These are phyloP conservation scores for Ditula angustiorana DNA, from an alignment of 2,888 invertebrate species.

Conservation along the genomic window DNA sequence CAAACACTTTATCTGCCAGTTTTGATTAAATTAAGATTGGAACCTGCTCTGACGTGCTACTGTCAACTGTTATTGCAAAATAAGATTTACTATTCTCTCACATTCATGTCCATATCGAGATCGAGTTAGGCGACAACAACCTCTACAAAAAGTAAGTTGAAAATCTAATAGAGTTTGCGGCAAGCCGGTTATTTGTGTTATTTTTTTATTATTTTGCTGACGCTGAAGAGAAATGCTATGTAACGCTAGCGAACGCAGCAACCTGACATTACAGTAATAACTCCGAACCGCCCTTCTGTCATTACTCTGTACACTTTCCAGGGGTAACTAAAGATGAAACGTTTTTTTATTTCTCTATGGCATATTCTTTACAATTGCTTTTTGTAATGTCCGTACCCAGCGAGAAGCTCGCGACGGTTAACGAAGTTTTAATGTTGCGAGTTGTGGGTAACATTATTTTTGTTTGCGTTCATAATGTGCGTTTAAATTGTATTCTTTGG, in stretches of 20 bases:
- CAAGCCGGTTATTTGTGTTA: constrained; percentile 79
- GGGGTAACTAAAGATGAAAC: constrained; percentile 67
- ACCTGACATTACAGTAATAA: constrained; percentile 83
- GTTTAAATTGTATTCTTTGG: constrained; percentile 31
- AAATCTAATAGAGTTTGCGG: constrained; percentile 84
- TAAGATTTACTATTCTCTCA: constrained; percentile 79
- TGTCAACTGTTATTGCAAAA: constrained; percentile 69
- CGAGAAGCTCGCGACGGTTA: constrained; percentile 43
- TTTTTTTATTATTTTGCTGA: constrained; percentile 73
- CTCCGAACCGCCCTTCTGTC: constrained; percentile 78
- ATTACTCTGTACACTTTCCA: constrained; percentile 79
- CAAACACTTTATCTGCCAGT: constrained; percentile 12
- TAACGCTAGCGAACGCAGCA: constrained; percentile 78
- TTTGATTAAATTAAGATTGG: constrained; percentile 59
- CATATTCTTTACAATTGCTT: constrained; percentile 65
- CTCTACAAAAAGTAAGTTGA: constrained; percentile 80
- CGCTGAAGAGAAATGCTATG: constrained; percentile 75
- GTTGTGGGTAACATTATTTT: constrained; percentile 39
- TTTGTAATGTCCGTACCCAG: constrained; percentile 47
- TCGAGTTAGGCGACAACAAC: constrained; percentile 79
- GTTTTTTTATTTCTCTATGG: constrained; percentile 64
- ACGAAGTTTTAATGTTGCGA: constrained; percentile 52
- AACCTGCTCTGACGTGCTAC: constrained; percentile 59
- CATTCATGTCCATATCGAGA: constrained; percentile 80
- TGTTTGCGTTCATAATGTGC: constrained; percentile 46